phyloP scores from a whole-genome alignment of 2,797 vertebrate species.

The Hippocampus kuda region DNA sequence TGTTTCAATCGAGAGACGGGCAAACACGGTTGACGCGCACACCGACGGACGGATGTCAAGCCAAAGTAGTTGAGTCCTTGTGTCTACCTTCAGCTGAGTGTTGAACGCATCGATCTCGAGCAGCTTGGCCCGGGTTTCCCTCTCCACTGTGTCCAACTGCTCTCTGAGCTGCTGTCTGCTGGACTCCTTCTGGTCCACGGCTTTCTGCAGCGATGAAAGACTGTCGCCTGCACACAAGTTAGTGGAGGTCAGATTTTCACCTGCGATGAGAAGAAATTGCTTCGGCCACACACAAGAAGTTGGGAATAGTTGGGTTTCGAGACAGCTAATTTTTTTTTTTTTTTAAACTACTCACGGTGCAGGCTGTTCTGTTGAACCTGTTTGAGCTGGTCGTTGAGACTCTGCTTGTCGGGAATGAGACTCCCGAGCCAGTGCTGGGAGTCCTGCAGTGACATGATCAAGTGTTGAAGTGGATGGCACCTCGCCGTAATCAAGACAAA shows the following conservation, averaged over 20 bases:
- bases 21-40: no score
- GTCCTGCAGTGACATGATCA: conserved; percentile 63
- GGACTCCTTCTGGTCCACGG: conserved; percentile 84
- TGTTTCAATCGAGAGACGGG: neutral
- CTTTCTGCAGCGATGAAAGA: conserved; percentile 85
- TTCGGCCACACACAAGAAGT: neutral
- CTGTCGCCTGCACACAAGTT: conserved; percentile 75
- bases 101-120: conserved; percentile 97
- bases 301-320: neutral
- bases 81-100: conserved; percentile 86
- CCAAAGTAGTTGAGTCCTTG: neutral
- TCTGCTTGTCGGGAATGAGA: conserved; percentile 93
- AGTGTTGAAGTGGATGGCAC: neutral
- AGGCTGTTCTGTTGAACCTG: conserved; percentile 94
- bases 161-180: conserved; percentile 84
- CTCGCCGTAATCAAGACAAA: neutral
- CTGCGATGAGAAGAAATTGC: neutral
- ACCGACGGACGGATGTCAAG: neutral
- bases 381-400: conserved; percentile 87
- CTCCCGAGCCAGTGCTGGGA: conserved; percentile 94
- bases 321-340: neutral
- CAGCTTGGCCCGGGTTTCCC: conserved; percentile 87
- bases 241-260: neutral
- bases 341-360: conserved; percentile 76
- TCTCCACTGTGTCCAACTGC: conserved; percentile 88